phyloP scores from a whole-genome alignment of 2,888 invertebrate species.

The Agapetus fuscipes region DNA sequence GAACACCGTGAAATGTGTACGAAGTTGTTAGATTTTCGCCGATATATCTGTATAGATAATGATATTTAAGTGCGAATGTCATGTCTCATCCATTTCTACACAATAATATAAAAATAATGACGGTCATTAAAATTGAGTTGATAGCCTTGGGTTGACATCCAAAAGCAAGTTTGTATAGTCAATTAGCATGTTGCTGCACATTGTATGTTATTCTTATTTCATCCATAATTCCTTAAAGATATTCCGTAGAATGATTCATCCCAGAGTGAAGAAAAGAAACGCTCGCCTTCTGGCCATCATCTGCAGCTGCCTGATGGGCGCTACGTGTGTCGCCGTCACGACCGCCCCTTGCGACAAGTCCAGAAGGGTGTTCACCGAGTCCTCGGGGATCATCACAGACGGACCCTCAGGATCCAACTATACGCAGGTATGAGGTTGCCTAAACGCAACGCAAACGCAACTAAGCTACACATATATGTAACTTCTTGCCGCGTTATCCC shows the following conservation, averaged over 20 bases:
- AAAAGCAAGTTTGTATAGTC: constrained; percentile 4
- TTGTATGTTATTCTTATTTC: background rate
- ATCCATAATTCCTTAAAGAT: no score
- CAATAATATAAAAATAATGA: no score
- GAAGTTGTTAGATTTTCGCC: no score
- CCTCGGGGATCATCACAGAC: constrained; percentile 81
- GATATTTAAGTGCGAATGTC: no score
- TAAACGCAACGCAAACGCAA: no score
- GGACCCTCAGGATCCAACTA: constrained; percentile 81
- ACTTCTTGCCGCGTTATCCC: no score
- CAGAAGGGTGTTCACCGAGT: constrained; percentile 67
- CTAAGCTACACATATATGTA: no score
- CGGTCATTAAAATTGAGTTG: constrained; percentile 9
- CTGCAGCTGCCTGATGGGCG: constrained; percentile 35
- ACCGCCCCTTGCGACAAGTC: constrained; percentile 66
- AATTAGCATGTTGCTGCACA: no score
- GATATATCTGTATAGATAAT: no score
- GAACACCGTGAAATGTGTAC: no score
- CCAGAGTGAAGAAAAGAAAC: constrained; percentile 16
- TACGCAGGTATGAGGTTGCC: constrained; percentile 63
- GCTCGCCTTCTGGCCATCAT: constrained; percentile 40
- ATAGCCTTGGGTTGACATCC: constrained; percentile 12
- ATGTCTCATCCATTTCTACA: no score
- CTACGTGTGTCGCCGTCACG: constrained; percentile 35
- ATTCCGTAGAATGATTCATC: constrained; percentile 30